Percentiles rank a stretch among this genome's conserved stretches.
phyloP scores from a whole-genome alignment of 2,888 invertebrate species.

The Oligia fasciuncula region DNA sequence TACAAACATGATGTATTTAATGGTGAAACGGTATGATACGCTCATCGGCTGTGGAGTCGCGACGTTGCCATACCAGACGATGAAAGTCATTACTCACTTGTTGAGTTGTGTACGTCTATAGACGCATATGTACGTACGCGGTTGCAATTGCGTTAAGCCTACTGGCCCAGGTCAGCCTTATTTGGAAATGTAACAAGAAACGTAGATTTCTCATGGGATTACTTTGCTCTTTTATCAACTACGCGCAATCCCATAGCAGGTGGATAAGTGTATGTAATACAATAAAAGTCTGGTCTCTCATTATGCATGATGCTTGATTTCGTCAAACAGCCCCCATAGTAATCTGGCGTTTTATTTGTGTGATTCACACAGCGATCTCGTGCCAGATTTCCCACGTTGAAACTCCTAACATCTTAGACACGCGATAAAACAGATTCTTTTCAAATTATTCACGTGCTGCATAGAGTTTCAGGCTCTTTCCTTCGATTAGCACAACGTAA shows the following conservation, averaged over 20 bases:
- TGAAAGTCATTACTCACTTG: constrained; percentile 85
- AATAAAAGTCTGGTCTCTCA: constrained; percentile 55
- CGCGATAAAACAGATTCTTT: constrained; percentile 71
- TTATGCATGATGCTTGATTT: constrained; percentile 54
- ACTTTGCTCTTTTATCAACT: constrained; percentile 71
- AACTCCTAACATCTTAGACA: constrained; percentile 71
- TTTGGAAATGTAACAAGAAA: constrained; percentile 75
- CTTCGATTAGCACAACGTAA: constrained; percentile 48
- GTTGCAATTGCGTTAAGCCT: constrained; percentile 72
- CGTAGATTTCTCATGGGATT: constrained; percentile 79
- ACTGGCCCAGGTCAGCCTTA: constrained; percentile 77
- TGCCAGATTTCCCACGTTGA: constrained; percentile 79
- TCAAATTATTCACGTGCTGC: constrained; percentile 71
- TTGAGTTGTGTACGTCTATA: constrained; percentile 65
- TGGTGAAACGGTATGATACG: constrained; percentile 82
- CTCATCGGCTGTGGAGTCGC: constrained; percentile 74
- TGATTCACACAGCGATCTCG: constrained; percentile 76
- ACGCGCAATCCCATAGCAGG: constrained; percentile 64
- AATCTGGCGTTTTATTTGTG: constrained; percentile 67
- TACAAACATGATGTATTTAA: constrained; percentile 57
- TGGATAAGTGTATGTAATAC: constrained; percentile 65
- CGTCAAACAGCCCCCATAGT: constrained; percentile 58
- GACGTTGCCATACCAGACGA: constrained; percentile 86
- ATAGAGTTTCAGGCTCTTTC: constrained; percentile 61
- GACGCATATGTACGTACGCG: constrained; percentile 67